These are phyloP conservation scores for Aldrovandia affinis DNA, from an alignment of 2,797 vertebrate species.

Conservation along the genomic window DNA sequence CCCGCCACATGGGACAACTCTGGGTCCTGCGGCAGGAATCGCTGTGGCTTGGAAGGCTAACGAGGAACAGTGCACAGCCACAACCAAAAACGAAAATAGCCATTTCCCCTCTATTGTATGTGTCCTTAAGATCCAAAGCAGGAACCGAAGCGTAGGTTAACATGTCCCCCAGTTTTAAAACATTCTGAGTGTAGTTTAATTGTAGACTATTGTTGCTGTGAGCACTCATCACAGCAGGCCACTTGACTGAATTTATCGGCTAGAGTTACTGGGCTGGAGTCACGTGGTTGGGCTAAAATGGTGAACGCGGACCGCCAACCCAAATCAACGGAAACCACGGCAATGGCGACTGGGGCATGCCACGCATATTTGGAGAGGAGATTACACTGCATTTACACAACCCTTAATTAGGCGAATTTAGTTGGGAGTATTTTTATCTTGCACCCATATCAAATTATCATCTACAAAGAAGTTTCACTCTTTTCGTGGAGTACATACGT, in stretches of 20 bases:
- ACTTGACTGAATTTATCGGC: constrained; percentile 7
- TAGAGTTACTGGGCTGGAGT: neutral
- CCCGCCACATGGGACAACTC: neutral
- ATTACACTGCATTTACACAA: constrained; percentile 6
- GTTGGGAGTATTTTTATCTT: neutral
- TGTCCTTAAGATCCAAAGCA: neutral
- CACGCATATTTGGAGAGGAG: constrained; percentile 21
- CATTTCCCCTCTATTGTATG: neutral
- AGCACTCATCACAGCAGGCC: neutral
- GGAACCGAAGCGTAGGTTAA: neutral
- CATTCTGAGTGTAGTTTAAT: neutral
- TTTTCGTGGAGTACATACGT: neutral
- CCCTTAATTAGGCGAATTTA: constrained; percentile 7
- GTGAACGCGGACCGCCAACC: neutral
- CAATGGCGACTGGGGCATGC: constrained; percentile 9
- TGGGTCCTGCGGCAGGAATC: neutral
- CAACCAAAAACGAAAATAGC: neutral
- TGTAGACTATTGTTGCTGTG: neutral
- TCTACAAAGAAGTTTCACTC: neutral
- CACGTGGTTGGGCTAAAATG: neutral
- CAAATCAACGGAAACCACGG: constrained; percentile 21
- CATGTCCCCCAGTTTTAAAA: neutral
- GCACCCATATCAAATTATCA: constrained; percentile 4
- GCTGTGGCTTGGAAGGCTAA: neutral
- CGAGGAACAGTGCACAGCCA: neutral